A percentile compares a stretch with the other conserved stretches of the same genome.
Conservation (phyloP, 1,140 invertebrate genomes). For the Cotesia glomerata region DNA sequence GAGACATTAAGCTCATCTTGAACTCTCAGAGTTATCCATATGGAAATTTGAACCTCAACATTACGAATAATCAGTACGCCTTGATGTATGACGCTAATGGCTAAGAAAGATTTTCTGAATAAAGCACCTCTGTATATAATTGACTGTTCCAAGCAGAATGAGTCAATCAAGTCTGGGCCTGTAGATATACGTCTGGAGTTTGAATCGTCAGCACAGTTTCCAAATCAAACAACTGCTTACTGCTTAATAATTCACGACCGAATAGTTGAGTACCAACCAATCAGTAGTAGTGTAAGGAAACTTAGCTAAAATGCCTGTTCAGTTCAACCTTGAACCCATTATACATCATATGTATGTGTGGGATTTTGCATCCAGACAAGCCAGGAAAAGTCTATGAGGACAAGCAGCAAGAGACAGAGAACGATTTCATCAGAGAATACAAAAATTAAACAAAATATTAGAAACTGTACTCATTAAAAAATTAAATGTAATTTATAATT, state of each 20-base stretch:
- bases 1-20: constrained; percentile 25
- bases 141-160: too few relatives aligned
- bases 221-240: too few relatives aligned
- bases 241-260: too few relatives aligned
- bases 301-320: too few relatives aligned
- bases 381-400: neutral
- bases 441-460: neutral
- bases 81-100: neutral
- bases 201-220: too few relatives aligned
- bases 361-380: constrained; percentile 1
- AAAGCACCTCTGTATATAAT: neutral
- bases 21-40: neutral
- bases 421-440: neutral
- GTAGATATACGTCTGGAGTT: too few relatives aligned
- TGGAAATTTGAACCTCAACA: neutral
- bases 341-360: too few relatives aligned
- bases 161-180: too few relatives aligned
- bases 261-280: too few relatives aligned
- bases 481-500: too few relatives aligned
- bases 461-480: neutral
- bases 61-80: neutral
- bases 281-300: too few relatives aligned
- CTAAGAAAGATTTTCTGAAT: neutral
- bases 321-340: too few relatives aligned
- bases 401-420: neutral